Conservation (phyloP, 2,888 invertebrate species). For the Catocala nupta region DNA sequence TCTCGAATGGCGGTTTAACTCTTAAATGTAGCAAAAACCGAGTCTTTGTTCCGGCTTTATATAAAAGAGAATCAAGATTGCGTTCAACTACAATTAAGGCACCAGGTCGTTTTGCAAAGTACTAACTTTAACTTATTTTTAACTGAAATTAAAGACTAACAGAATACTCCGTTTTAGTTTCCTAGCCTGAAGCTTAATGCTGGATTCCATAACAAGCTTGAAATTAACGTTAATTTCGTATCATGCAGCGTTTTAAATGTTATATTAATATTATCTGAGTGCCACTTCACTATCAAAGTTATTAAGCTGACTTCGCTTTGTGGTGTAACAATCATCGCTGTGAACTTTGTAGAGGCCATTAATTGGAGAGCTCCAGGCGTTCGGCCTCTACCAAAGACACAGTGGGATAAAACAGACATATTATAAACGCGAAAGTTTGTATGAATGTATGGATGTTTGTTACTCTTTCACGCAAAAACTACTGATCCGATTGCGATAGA, state of each 20-base stretch:
- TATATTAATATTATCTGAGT: conserved; percentile 6
- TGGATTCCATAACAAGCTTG: background rate
- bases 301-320: conserved; percentile 35
- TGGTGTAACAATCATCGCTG: conserved; percentile 27
- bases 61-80: conserved; percentile 8
- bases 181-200: background rate
- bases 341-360: conserved; percentile 31
- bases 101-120: conserved; percentile 2
- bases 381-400: background rate
- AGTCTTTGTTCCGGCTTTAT: conserved; percentile 3
- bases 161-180: conserved; percentile 1
- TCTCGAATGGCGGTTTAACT: conserved; percentile 10
- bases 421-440: too few relatives aligned
- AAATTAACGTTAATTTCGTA: background rate
- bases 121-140: conserved; percentile 4
- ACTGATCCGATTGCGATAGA: too few relatives aligned
- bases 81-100: conserved; percentile 10
- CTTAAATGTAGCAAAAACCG: conserved; percentile 7
- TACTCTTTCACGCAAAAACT: too few relatives aligned
- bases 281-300: conserved; percentile 30
- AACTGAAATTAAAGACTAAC: conserved; percentile 13
- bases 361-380: conserved; percentile 23
- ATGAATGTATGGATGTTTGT: too few relatives aligned
- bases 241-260: conserved; percentile 2
- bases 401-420: too few relatives aligned